phyloP scores from a whole-genome alignment of 1,140 invertebrate genomes.

The Phymorhynchus buccinoides region DNA sequence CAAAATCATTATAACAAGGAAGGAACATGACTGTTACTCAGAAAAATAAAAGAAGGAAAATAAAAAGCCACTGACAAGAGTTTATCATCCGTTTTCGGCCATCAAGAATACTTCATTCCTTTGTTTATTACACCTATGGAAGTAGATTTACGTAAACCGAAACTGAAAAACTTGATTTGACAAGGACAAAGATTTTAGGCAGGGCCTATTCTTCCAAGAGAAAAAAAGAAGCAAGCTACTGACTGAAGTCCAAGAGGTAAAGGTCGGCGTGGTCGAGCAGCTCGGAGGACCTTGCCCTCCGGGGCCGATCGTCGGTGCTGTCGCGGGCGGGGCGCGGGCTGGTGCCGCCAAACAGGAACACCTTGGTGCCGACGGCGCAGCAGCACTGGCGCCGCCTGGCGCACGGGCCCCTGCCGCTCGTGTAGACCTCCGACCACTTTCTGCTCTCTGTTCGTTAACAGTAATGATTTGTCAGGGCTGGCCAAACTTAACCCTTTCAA shows the following conservation, averaged over 20 bases:
- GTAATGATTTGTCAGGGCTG: too few species aligned
- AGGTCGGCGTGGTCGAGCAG: slow-evolving; percentile 85
- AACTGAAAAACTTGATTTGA: background rate
- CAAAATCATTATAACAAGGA: background rate
- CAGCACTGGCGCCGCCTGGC: slow-evolving; percentile 85
- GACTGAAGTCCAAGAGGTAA: slow-evolving; percentile 83
- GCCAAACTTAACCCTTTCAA: too few species aligned
- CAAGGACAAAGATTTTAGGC: too few species aligned
- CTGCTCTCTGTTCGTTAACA: slow-evolving; percentile 77
- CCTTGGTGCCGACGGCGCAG: slow-evolving; percentile 80
- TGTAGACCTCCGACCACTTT: slow-evolving; percentile 79
- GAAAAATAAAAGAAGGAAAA: background rate
- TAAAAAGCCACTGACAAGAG: background rate
- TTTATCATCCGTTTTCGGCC: background rate
- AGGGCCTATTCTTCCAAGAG: too few species aligned
- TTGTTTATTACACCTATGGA: background rate
- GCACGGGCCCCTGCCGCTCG: slow-evolving; percentile 69
- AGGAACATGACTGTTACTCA: background rate
- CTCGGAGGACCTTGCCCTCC: slow-evolving; percentile 43
- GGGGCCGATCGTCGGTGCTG: background rate
- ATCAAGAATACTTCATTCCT: background rate
- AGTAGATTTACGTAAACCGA: background rate
- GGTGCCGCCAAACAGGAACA: slow-evolving; percentile 90
- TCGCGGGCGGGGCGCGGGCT: slow-evolving; percentile 69
- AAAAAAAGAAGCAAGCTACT: slow-evolving; percentile 44